Base-by-base conservation (phyloP, 23 tunicate species). In the Aplidium turbinatum region DNA sequence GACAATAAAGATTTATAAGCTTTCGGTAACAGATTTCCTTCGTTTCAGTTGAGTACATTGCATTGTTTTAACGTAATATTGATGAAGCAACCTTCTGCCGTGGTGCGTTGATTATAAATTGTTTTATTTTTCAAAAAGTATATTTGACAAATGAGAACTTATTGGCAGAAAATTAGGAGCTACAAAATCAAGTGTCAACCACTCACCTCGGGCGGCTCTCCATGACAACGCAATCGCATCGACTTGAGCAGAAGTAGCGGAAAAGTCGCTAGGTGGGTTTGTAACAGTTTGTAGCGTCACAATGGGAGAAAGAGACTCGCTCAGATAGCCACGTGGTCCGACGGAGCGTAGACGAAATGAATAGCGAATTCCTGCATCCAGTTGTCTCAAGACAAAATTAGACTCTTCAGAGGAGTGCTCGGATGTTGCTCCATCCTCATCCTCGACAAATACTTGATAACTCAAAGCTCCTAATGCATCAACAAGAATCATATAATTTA, bases 281-380 rank as follows among this genome's bases (percentile, higher is more conserved):
- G 85, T 84, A 20, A 79, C 60, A 31, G 93, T 78, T 65, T 78
- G 83, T 23, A 65, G 83, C 35, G 42, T 51, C 36, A 78, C 75
- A 29, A 18, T 32, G 26, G 16, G 36, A 11, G 83, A 65, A 18
- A 16, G 54, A 20, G 45, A 42, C 3, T 19, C 36, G 36, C 72
- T 58, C 2, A 66, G 31, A 40, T 69, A 56, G 35, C 75, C 83
- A 40, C 52, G 62, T 16, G 78, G 51, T 1, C 81, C 81, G 23
- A 77, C 77, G 26, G 91, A 33, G 45, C 77, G 64, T 39, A 85
- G 27, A 29, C 63, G 45, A 63, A 67, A 53, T 21, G 70, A 25
- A 47, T 85, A 77, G 27, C 77, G 57, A 23, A 64, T 68, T 36
- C 84, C 91, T 0, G 91, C 18, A 2, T 68, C 58, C 31, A 85